A percentile compares a stretch with the other conserved stretches of the same genome.
These are phyloP conservation scores for Chloroclystis v-ata DNA, from an alignment of 2,888 invertebrate species.

Conservation along the genomic window DNA sequence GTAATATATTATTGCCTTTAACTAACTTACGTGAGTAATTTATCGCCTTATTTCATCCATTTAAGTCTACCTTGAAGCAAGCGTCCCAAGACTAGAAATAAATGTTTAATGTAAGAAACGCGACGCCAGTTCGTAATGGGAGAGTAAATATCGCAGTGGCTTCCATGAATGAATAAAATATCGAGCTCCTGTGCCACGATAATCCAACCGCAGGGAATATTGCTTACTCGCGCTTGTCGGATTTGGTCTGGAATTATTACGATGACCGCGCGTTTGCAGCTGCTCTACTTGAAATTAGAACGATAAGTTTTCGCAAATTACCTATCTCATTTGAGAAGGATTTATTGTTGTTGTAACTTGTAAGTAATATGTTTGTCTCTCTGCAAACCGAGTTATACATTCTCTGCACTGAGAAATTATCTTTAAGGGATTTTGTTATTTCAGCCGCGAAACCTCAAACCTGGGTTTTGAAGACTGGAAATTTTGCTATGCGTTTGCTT, in stretches of 20 bases:
- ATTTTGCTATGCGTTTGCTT: too few relatives aligned
- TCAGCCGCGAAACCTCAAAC: too few relatives aligned
- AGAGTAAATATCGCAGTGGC: conserved; percentile 67
- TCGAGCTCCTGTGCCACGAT: conserved; percentile 23
- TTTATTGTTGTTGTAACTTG: neutral
- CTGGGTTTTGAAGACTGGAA: too few relatives aligned
- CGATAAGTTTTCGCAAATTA: conserved; percentile 9
- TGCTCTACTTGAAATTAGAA: conserved; percentile 13
- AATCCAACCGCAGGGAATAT: conserved; percentile 22
- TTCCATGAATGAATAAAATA: conserved; percentile 68
- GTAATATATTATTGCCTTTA: neutral
- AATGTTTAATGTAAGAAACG: conserved; percentile 65
- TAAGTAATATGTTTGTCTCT: too few relatives aligned
- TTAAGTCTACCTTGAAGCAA: conserved; percentile 9
- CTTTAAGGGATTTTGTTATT: too few relatives aligned
- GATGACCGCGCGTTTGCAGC: conserved; percentile 17
- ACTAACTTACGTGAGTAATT: conserved; percentile 1
- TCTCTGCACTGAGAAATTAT: too few relatives aligned
- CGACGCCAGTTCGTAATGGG: conserved; percentile 62
- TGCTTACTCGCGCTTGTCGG: conserved; percentile 11
- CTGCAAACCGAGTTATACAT: too few relatives aligned
- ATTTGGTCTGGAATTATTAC: conserved; percentile 15
- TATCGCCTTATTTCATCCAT: conserved; percentile 10
- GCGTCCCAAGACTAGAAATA: conserved; percentile 28
- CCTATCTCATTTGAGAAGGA: neutral